These are phyloP conservation scores for Clarias macrocephalus DNA, from an alignment of 2,113 vertebrate genomes.

Conservation along the genomic window DNA sequence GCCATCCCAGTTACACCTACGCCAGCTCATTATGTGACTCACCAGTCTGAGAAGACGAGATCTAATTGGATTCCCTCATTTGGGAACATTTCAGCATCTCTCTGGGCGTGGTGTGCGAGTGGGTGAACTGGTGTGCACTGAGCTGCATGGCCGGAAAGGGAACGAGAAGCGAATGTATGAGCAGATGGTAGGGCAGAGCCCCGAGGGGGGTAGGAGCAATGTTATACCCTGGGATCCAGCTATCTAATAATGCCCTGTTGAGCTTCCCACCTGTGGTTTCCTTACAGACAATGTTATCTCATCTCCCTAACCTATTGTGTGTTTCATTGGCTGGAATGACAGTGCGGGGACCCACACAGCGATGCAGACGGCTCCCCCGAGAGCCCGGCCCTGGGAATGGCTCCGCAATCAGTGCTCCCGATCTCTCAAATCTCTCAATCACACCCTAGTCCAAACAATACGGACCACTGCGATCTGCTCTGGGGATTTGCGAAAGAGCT, in stretches of 20 bases:
- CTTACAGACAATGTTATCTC: conserved; percentile 74
- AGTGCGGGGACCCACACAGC: conserved; percentile 65
- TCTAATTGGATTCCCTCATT: not conserved
- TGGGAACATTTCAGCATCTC: not conserved
- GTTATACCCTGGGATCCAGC: conserved; percentile 79
- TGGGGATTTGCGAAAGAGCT: conserved; percentile 18
- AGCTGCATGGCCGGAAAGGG: not conserved
- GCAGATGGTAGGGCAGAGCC: conserved; percentile 75
- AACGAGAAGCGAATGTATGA: conserved; percentile 23
- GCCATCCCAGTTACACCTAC: not conserved
- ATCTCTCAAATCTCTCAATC: conserved; percentile 64
- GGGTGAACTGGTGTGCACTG: conserved; percentile 13
- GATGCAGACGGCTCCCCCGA: conserved; percentile 64
- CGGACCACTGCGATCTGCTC: conserved; percentile 23
- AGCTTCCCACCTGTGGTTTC: conserved; percentile 76
- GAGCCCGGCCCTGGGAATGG: conserved; percentile 70
- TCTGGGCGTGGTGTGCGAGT: not conserved
- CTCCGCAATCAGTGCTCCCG: conserved; percentile 58
- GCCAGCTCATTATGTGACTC: not conserved
- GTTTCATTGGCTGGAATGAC: conserved; percentile 70
- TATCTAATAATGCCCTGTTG: conserved; percentile 72
- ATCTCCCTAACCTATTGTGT: conserved; percentile 75
- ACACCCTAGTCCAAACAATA: conserved; percentile 55
- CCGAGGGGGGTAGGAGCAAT: conserved; percentile 69
- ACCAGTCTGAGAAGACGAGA: not conserved